Evolutionary conservation across 2,888 invertebrate species (phyloP), one percentile per base, ranked within the genome.

Genomic region (Cenopis cana): DNA sequence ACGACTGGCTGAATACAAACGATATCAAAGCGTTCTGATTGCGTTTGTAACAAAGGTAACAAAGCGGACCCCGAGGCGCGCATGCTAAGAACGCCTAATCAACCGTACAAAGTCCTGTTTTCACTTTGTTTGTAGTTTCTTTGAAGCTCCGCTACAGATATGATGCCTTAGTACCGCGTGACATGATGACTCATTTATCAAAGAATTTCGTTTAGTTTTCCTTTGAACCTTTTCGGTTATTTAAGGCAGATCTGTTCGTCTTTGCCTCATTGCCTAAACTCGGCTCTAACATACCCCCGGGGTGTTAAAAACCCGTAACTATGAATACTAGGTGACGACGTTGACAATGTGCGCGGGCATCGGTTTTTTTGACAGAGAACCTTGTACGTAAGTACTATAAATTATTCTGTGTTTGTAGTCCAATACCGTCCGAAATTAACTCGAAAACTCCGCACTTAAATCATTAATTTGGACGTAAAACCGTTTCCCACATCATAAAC

Each of bases 101-200:
- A 92, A 91, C 89, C 90, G 90, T 84, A 81, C 87, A 82, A 83
- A 85, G 84, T 87, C 81, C 85, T 84, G 87, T 86, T 81, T 89
- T 85, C 89, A 89, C 90, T 91, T 91, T 90, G 90, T 89, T 82
- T 81, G 84, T 87, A 88, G 89, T 89, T 89, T 87, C 91, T 92
- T 91, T 91, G 91, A 91, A 85, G 87, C 88, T 84, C 78, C 82
- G 77, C 73, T 81, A 82, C 83, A 86, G 85, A 83, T 88, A 89
- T 89, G 88, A 85, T 85, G 80, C 83, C 85, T 82, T 88, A 83
- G 88, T 89, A 86, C 81, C 79, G 54, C 77, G 79, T 80, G 81
- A 82, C 81, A 77, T 73, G 72, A 68, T 68, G 66, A 72, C 73
- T 71, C 61, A 41, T 68, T 55, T 67, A 73, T 74, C 74, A 69